Percentiles rank a stretch among this genome's conserved stretches.
Evolutionary conservation across 2,888 invertebrate species (phyloP).

Genomic region (Stenotaenia linearis): DNA sequence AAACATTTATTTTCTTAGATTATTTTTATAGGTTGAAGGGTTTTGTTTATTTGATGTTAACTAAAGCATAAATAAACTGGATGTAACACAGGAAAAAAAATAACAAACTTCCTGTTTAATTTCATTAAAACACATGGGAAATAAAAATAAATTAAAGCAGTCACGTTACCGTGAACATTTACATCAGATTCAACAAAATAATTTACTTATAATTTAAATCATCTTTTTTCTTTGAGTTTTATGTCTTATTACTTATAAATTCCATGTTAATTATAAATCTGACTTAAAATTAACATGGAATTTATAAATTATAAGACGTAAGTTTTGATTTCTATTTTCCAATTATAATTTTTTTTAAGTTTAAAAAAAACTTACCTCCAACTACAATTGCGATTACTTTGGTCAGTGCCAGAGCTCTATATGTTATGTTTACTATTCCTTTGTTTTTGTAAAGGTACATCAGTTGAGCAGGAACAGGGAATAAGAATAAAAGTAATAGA

Average conservation of each 20-base stretch:
- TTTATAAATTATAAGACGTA: no score
- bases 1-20: background rate
- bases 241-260: no score
- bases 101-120: background rate
- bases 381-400: background rate
- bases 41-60: background rate
- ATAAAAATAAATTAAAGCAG: no score
- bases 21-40: background rate
- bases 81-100: background rate
- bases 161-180: no score
- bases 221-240: no score
- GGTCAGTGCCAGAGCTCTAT: background rate
- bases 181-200: no score
- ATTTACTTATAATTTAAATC: no score
- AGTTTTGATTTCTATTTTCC: no score
- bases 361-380: background rate
- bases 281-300: no score
- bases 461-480: constrained; percentile 21
- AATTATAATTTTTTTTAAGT: no score
- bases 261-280: no score
- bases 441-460: background rate
- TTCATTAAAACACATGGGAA: background rate
- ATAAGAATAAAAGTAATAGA: background rate
- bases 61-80: background rate
- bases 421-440: background rate